Base-by-base conservation (phyloP, 2,888 invertebrate species). In the Mythimna vitellina region DNA sequence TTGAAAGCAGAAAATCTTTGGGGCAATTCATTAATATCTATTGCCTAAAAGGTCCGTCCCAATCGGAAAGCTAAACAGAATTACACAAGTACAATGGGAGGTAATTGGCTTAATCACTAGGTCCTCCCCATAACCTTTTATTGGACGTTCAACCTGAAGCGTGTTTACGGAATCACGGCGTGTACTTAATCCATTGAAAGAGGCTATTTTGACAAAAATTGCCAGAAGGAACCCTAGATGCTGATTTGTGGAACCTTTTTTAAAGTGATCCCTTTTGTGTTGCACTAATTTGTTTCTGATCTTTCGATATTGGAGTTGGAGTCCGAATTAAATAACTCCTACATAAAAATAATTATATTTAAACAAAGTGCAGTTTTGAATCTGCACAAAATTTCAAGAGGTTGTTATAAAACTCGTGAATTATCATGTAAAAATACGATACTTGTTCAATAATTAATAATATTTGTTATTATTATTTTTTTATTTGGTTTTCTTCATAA, bases 91-190 rank as follows among this genome's bases (percentile, higher is more conserved):
- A 90, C 89, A 90, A 91, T 90, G 82, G 85, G 82, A 87, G 83
- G 90, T 91, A 92, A 92, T 92, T 90, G 88, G 81, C 86, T 91
- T 93, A 93, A 93, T 93, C 90, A 90, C 89, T 85, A 86, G 73
- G 84, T 87, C 88, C 86, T 80, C 73, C 60, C 87, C 82, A 88
- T 93, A 89, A 90, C 86, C 78, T 90, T 93, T 93, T 92, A 93
- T 93, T 87, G 90, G 62, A 86, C 89, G 84, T 91, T 77, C 87
- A 91, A 89, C 81, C 88, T 87, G 83, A 85, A 82, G 78, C 91
- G 90, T 91, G 91, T 90, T 91, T 86, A 85, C 89, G 88, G 88
- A 92, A 91, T 89, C 86, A 87, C 87, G 86, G 86, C 84, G 79
- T 86, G 84, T 82, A 83, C 70, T 77, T 70, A 77, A 81, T 79